Base-by-base conservation (phyloP, 2,888 invertebrate species). In the Isoperla grammatica region DNA sequence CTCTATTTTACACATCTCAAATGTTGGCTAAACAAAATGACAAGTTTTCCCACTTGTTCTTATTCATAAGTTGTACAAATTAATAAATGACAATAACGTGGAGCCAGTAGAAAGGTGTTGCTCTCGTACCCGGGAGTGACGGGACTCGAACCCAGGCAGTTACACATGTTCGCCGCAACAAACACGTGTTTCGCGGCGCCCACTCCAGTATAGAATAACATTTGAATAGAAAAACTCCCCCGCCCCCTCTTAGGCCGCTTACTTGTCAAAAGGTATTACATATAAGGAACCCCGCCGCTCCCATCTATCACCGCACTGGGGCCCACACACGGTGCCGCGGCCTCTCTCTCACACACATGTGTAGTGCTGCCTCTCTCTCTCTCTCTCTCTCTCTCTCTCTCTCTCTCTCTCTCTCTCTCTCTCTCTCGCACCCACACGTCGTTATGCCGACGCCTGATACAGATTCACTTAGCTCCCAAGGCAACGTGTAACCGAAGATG, bases 231-330 rank as follows among this genome's bases (percentile, higher is more conserved):
- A 45, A 45, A 45, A 19, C 17, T 17, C 45, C 45, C 45, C 19
- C 45, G 42, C 42, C n/a, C 42, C n/a, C 19, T 45, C 45, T 11
- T 9, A 45, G 19, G 4, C 15, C 49, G 11, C 39, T 39, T 13
- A 46, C 60, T 60, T 60, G 60, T 56, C 60, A 60, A 50, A 56
- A 46, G 60, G 42, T 60, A 60, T 60, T 60, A 60, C 56, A 55
- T 49, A 56, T 54, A 59, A 37, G 42, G 48, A 49, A 45, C 35
- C 60, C 60, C 60, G 60, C 60, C 49, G 60, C 49, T 60, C 56
- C 60, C 60, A 60, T 60, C 56, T 60, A 60, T 60, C 60, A 60
- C 37, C 29, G 23, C 50, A 3, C 2, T 37, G 12, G 37, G 12
- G 55, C 59, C 60, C 60, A 60, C 60, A 60, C 60, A 60, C 60